A percentile compares a stretch with the other conserved stretches of the same genome.
phyloP scores from a whole-genome alignment of 2,888 invertebrate genomes.

The Scrobipalpa atriplicella region DNA sequence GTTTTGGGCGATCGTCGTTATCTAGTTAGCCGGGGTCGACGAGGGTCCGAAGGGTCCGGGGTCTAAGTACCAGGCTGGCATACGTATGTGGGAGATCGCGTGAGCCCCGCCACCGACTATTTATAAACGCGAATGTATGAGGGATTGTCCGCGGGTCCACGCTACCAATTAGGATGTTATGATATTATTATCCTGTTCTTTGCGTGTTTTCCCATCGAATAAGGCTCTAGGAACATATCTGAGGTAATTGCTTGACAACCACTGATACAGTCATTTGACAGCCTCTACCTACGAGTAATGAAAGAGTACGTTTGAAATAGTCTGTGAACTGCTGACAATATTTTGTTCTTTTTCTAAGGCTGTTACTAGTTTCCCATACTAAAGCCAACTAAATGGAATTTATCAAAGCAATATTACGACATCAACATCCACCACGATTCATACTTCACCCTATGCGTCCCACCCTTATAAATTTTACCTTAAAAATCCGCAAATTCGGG shows the following conservation, averaged over 20 bases:
- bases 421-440: conserved; percentile 46
- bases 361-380: background rate
- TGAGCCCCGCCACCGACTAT: conserved; percentile 60
- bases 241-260: conserved; percentile 3
- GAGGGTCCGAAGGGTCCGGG: conserved; percentile 76
- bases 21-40: conserved; percentile 80
- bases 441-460: conserved; percentile 44
- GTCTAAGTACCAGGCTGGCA: conserved; percentile 66
- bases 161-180: conserved; percentile 70
- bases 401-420: conserved; percentile 39
- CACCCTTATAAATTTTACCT: conserved; percentile 81
- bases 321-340: conserved; percentile 5
- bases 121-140: conserved; percentile 66
- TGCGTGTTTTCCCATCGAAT: conserved; percentile 40
- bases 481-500: conserved; percentile 83
- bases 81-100: conserved; percentile 62
- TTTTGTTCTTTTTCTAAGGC: conserved; percentile 4
- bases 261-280: background rate
- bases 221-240: conserved; percentile 31
- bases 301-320: conserved; percentile 11
- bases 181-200: conserved; percentile 52
- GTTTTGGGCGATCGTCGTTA: conserved; percentile 77
- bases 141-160: conserved; percentile 62
- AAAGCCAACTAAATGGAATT: conserved; percentile 14
- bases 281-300: background rate